Evolutionary conservation across 2,888 invertebrate genomes (phyloP).

Genomic region (Sericinus montela): DNA sequence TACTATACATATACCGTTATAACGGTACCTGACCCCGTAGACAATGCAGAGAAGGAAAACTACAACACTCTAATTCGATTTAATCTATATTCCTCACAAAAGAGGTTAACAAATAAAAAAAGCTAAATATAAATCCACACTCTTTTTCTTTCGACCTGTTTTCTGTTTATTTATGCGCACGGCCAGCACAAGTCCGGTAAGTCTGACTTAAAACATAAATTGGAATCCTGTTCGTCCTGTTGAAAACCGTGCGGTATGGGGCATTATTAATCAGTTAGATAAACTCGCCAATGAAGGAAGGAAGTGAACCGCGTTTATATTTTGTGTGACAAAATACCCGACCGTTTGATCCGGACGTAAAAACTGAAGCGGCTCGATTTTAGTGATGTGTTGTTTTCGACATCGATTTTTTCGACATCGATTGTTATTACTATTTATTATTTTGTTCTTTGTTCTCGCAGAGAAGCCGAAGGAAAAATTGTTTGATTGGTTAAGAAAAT

Average conservation of each 20-base stretch:
- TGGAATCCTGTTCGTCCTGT: conserved; percentile 37
- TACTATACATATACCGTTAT: no score
- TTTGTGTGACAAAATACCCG: conserved; percentile 78
- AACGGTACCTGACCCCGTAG: no score
- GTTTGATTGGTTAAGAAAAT: no score
- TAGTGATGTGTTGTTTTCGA: conserved; percentile 35
- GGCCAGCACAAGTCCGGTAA: neutral
- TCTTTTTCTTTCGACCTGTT: no score
- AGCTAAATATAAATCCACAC: no score
- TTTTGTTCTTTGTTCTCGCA: no score
- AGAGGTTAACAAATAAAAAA: no score
- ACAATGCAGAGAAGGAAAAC: no score
- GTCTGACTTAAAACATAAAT: conserved; percentile 10
- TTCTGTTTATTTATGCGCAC: neutral
- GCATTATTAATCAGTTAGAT: conserved; percentile 74
- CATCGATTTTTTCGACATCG: neutral
- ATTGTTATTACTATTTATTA: neutral
- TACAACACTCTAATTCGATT: no score
- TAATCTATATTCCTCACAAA: no score
- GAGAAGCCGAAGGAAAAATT: no score
- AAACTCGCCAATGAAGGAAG: conserved; percentile 76
- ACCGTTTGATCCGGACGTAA: conserved; percentile 77
- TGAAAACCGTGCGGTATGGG: conserved; percentile 49
- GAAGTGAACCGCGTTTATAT: conserved; percentile 76
- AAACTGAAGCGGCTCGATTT: conserved; percentile 63